Evolutionary conservation across 2,888 invertebrate genomes (phyloP), one percentile per base, ranked within the genome.

Genomic region (Myopa tessellatipennis): DNA sequence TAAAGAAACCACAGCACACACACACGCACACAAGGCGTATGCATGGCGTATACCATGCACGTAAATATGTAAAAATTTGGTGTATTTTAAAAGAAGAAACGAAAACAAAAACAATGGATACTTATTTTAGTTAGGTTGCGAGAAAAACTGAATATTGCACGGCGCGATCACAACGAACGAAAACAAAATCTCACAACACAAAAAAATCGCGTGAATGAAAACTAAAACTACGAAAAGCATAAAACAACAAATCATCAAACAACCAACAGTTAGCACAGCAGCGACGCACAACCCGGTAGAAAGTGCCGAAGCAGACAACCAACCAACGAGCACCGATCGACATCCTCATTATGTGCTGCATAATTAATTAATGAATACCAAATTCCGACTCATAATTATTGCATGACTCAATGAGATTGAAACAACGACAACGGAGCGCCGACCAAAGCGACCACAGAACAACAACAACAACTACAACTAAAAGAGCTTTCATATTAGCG

Each of bases 101-200:
- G 45, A 52, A 18, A 67, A 8, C 70, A 52, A 50, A 45, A 36
- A 40, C 34, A 16, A 67, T 40, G 65, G 38, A 72, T 61, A 76
- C 18, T 65, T 38, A 75, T 73, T 73, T 74, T 67, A 74, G 74
- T 55, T 68, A 74, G 52, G 12, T n/a, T 74, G 67, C 67, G 67
- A 55, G 67, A 68, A 74, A 74, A 72, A 18, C 26, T 73, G 77
- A 79, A 80, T 80, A 73, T 73, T 45, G 38, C 18, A 67, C 67
- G 67, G 63, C 82, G 84, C 85, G 85, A 85, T 85, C 85, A 76
- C 77, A 81, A 79, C 78, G 71, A 75, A 77, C 79, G 76, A 79
- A 78, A 73, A 60, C 14, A 74, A 65, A 50, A 74, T 12, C 38
- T 36, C 16, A 67, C 38, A 74, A 76, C 26, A 65, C 61, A 16